Percentiles rank a stretch among this genome's conserved stretches.
These are phyloP conservation scores for Sceliomorpha sp. DNA, from an alignment of 2,888 invertebrate species.

Conservation along the genomic window DNA sequence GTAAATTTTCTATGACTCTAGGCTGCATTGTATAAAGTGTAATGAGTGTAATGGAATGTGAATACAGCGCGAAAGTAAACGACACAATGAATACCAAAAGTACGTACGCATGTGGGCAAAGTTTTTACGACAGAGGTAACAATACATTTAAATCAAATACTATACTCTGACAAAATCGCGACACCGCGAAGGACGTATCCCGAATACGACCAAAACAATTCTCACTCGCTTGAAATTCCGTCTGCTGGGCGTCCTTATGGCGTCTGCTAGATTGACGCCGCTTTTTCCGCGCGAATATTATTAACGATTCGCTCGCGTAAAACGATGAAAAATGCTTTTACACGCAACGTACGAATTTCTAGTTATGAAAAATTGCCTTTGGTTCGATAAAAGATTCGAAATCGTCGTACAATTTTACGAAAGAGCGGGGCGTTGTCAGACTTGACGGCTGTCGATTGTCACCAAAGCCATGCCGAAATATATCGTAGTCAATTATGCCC, in stretches of 20 bases:
- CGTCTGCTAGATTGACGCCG: constrained; percentile 79
- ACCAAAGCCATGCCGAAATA: no score
- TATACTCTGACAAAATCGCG: background rate
- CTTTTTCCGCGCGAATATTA: constrained; percentile 20
- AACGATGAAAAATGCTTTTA: background rate
- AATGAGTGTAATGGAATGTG: constrained; percentile 71
- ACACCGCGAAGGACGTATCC: no score
- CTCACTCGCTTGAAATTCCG: constrained; percentile 68
- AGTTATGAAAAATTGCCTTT: background rate
- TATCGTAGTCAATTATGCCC: no score
- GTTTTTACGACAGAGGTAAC: constrained; percentile 68
- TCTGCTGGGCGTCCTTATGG: constrained; percentile 80
- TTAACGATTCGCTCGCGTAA: no score
- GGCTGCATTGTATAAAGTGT: constrained; percentile 68
- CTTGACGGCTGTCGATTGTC: background rate
- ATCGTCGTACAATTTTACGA: background rate
- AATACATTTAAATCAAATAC: constrained; percentile 34
- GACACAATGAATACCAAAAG: constrained; percentile 69
- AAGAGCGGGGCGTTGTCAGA: constrained; percentile 34
- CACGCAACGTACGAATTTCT: background rate
- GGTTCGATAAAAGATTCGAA: no score
- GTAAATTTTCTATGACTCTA: no score
- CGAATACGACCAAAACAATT: constrained; percentile 30
- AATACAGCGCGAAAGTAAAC: constrained; percentile 68
- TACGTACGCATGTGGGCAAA: constrained; percentile 63